Evolutionary conservation across 2,113 vertebrate species (phyloP), one percentile per base, ranked within the genome.

Genomic region (Aythya baeri): DNA sequence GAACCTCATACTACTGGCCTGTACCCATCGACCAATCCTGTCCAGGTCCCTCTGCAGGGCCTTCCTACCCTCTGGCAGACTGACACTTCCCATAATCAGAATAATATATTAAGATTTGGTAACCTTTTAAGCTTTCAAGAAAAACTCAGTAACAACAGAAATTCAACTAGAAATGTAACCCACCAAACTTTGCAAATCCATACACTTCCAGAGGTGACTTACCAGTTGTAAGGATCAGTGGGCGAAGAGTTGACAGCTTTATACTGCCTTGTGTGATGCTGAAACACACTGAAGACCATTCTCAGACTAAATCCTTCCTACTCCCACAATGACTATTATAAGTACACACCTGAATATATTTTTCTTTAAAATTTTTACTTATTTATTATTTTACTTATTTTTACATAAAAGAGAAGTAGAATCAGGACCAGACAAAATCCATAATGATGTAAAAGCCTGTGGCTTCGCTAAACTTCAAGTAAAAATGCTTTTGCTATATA

Each of bases 161-260:
- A 81, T 65, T 29, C 2, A 81, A 58, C 43, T 5, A 71, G 11
- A 65, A 77, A 61, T 68, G 17, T 3, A 70, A 50, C 9, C 7
- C 54, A 34, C 29, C 7, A 59, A 27, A 77, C 46, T 18, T 41
- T 83, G 27, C 6, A 36, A 38, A 67, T 58, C n/a, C 12, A 27
- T 16, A 23, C 7, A 15, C 23, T 27, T 70, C 10, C 27, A 61
- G 15, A 78, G 57, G 31, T 77, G 36, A 17, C 11, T 89, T 46
- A 68, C 8, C 17, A 1, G 0, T 61, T 49, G 6, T n/a, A 61
- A 78, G 23, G 31, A 41, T 6, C 3, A 57, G 34, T 57, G 0
- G 0, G 38, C 77, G 8, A 4, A 6, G 6, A 52, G 6, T 34
- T 89, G 22, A 46, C 13, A 65, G 5, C 29, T 72, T n/a, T 70